These are phyloP conservation scores for Popillia japonica DNA, from an alignment of 1,140 invertebrate genomes.

Conservation along the genomic window DNA sequence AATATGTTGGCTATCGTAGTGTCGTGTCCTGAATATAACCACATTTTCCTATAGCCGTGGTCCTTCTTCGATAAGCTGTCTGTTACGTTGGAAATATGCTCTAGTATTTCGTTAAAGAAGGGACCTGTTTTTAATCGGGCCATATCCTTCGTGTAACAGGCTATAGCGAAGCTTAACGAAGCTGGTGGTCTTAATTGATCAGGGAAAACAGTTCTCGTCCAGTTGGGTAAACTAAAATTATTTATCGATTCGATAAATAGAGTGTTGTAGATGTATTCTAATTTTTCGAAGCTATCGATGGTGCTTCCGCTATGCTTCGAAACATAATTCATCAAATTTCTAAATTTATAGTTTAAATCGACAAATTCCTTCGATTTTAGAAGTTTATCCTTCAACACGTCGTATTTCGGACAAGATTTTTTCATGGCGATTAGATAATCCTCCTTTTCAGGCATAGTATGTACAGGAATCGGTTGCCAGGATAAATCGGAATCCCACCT, in stretches of 20 bases:
- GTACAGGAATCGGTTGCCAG: constrained; percentile 93
- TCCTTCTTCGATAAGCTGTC: not conserved
- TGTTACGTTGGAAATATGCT: constrained; percentile 46
- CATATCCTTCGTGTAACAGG: constrained; percentile 63
- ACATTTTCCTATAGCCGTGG: constrained; percentile 65
- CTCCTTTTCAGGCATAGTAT: constrained; percentile 72
- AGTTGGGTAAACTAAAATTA: constrained; percentile 77
- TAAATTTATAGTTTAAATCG: constrained; percentile 67
- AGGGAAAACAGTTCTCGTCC: constrained; percentile 70
- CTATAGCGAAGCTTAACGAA: constrained; percentile 63
- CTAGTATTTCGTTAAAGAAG: constrained; percentile 62
- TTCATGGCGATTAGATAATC: constrained; percentile 71
- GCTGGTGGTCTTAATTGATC: constrained; percentile 64
- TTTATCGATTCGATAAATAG: constrained; percentile 75
- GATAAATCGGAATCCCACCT: constrained; percentile 74
- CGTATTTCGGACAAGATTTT: constrained; percentile 72
- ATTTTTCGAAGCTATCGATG: constrained; percentile 63
- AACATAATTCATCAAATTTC: constrained; percentile 71
- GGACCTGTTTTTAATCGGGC: constrained; percentile 69
- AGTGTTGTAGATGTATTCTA: constrained; percentile 72
- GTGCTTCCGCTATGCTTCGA: constrained; percentile 67
- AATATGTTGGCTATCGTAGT: constrained; percentile 81
- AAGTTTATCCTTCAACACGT: constrained; percentile 66
- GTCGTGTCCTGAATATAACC: constrained; percentile 85
- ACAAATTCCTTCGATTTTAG: constrained; percentile 67